Base-by-base conservation (phyloP, 2,888 invertebrate genomes). In the Tetragonisca angustula region DNA sequence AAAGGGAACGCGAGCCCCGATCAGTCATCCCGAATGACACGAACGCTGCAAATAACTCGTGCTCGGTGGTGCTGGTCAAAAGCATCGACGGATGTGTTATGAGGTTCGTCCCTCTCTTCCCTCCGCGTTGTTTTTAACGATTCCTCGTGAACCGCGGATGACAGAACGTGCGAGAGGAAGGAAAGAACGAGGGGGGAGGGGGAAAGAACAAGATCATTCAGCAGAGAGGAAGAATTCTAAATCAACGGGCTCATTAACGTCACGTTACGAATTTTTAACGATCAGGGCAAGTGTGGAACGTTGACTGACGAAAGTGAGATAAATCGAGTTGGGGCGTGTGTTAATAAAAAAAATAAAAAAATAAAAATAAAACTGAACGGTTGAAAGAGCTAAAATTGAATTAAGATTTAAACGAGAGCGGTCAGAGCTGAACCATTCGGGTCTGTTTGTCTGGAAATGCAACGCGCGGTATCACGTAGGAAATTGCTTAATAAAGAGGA, bases 11-110 rank as follows among this genome's bases (percentile, higher is more conserved):
- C 32, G 54, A 13, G 43, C 65, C 13, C 5, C 83, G 76, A 83
- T 83, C 83, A 65, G 76, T 83, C 83, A 82, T 83, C 69, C 64
- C 83, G 83, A 67, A 75, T 69, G 64, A 69, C 67, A 43, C 50
- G 27, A 62, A 52, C 17, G 61, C 79, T 61, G 49, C 75, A 79
- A 84, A 84, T 79, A 79, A 84, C 84, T 76, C 52, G 77, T 17
- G 17, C 56, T 27, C 56, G 56, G 56, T 59, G 56, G 56, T 54
- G 62, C 19, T 56, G 76, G 83, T 84, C 79, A 79, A 84, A 84
- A 68, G 79, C 75, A 72, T 79, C 75, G 75, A 54, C 75, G 72
- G 72, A 69, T 61, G 50, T 64, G 72, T 77, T 78, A 75, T 62
- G 68, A 64, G 75, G 59, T 27, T 72, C 65, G 65, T n/a, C 32